Base-by-base conservation (phyloP, 2,113 vertebrate genomes). In the Tetraodon nigroviridis region DNA sequence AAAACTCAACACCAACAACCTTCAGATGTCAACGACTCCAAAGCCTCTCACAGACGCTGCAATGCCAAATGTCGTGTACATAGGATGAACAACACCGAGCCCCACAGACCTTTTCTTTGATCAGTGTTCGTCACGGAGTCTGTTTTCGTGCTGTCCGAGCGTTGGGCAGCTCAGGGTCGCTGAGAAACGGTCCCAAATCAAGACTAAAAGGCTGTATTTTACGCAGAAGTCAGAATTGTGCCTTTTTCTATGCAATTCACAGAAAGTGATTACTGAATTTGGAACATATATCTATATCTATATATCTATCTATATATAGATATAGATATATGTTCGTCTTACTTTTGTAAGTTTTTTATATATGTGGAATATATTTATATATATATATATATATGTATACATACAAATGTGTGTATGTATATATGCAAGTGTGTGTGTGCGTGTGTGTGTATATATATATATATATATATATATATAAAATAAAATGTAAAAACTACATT, bases 221-320 rank as follows among this genome's bases (percentile, higher is more conserved):
- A 83, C 91, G 91, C 94, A 94, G 92, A 94, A 92, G 93, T 94
- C 90, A 91, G 94, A 93, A 93, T 94, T 96, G 95, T 98, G 96
- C 96, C 96, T 99, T 98, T 88, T 96, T 95, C 95, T 98, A 98
- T 98, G 96, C 96, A 99, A 98, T 94, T 93, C 91, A 92, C 75
- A 75, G 71, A 81, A 72, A 70, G 47, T 78, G 82, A 80, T 75
- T 80, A 76, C 73, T 79, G 80, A 92, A 86, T 66, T 48, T 17
- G 18, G 46, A 67, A 22, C 4, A 66, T 78, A 80, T 88, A 87
- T 71, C 63, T 60, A 20, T 67, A 69, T 82, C 80, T 88, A 87
- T 64, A 64, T 22, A 21, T 69, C 62, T 80, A 79, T 89, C 88
- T 65, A 72, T 53, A 76, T 48, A 81, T 41, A 7, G 32, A 32